Percentiles rank a stretch among this genome's conserved stretches.
phyloP scores from a whole-genome alignment of 2,797 vertebrate genomes.

The Pipistrellus nathusii region DNA sequence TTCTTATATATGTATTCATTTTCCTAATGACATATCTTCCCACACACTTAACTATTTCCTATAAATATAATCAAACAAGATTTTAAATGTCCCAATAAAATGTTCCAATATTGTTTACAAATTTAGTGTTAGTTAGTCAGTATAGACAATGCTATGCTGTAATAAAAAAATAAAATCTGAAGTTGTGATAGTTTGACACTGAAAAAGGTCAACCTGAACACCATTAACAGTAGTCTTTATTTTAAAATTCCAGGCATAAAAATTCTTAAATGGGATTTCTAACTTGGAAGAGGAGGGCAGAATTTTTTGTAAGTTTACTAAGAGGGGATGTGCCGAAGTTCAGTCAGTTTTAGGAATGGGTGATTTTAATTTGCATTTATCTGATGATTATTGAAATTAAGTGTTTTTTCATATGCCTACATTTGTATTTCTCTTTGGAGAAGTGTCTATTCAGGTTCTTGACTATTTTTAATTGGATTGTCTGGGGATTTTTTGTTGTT shows the following conservation, averaged over 20 bases:
- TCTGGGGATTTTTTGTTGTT: no score
- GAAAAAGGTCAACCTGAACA: neutral
- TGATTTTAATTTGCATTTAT: neutral
- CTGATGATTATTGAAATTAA: neutral
- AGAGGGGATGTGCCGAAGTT: neutral
- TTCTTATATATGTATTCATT: neutral
- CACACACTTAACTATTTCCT: neutral
- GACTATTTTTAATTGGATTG: no score
- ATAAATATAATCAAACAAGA: neutral
- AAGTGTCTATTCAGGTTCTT: no score
- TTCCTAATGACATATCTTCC: neutral
- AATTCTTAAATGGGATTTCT: neutral
- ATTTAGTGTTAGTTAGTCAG: conserved; percentile 1
- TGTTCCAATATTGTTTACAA: conserved; percentile 12
- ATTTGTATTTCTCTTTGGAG: neutral
- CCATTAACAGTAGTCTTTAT: neutral
- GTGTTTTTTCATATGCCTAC: neutral
- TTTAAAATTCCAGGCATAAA: neutral
- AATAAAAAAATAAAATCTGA: neutral
- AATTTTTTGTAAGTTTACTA: neutral
- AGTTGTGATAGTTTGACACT: neutral
- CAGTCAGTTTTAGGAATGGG: neutral
- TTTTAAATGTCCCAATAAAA: conserved; percentile 24
- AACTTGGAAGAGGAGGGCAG: neutral
- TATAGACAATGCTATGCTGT: neutral